Evolutionary conservation across 2,113 vertebrate species (phyloP).

Genomic region (Gila orcuttii): DNA sequence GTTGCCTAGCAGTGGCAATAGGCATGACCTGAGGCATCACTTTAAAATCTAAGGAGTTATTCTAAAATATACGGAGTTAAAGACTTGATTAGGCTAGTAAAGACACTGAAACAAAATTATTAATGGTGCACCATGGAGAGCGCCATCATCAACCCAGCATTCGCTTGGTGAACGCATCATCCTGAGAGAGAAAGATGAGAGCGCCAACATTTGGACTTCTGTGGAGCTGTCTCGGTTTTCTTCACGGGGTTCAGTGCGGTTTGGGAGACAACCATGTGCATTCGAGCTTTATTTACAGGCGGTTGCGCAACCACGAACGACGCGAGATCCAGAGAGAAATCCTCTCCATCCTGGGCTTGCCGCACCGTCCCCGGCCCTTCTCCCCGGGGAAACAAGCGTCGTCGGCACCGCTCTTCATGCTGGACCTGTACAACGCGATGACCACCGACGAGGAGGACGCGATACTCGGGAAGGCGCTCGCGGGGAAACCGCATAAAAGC

Average conservation of each 20-base stretch:
- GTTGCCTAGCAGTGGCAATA: background rate
- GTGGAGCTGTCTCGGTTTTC: constrained; percentile 87
- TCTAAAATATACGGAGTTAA: background rate
- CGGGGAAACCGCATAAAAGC: constrained; percentile 81
- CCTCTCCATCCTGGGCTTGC: constrained; percentile 97
- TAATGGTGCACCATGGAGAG: constrained; percentile 40
- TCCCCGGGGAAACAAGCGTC: constrained; percentile 94
- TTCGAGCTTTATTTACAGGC: constrained; percentile 99
- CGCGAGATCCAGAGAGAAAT: constrained; percentile 98
- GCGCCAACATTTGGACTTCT: constrained; percentile 82
- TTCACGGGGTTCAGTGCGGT: constrained; percentile 84
- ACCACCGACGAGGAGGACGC: constrained; percentile 88
- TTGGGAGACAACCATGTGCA: constrained; percentile 96
- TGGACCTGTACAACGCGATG: constrained; percentile 99
- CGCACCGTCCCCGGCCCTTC: constrained; percentile 96
- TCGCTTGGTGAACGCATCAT: constrained; percentile 45
- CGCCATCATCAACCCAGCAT: constrained; percentile 16
- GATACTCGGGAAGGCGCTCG: constrained; percentile 75
- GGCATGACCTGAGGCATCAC: constrained; percentile 24
- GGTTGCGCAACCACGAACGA: constrained; percentile 95
- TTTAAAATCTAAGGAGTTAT: background rate
- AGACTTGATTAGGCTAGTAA: background rate
- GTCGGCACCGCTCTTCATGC: constrained; percentile 98
- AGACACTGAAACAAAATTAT: constrained; percentile 1
- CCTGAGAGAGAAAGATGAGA: constrained; percentile 80